These are phyloP conservation scores for Agapornis canus DNA, from an alignment of 2,797 vertebrate genomes.

Conservation along the genomic window DNA sequence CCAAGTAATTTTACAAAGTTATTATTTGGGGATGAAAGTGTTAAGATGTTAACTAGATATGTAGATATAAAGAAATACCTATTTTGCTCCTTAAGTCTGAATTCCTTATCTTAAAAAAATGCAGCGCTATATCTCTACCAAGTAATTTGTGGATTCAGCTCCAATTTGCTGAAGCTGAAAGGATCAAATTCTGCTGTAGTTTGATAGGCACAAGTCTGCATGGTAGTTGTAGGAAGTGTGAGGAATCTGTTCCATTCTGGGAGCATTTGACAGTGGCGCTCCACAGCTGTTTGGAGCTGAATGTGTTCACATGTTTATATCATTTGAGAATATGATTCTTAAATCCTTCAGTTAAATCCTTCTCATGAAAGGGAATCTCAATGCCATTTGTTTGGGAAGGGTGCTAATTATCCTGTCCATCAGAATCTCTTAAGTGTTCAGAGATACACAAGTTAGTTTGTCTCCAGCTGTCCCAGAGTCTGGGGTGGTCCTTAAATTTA, in stretches of 20 bases:
- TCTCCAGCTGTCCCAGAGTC: constrained; percentile 47
- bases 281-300: background rate
- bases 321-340: background rate
- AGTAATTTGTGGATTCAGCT: constrained; percentile 22
- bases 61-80: constrained; percentile 38
- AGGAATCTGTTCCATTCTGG: background rate
- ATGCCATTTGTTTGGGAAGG: constrained; percentile 36
- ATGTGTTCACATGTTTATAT: background rate
- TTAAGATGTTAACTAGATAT: constrained; percentile 37
- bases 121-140: background rate
- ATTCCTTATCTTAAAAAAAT: background rate
- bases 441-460: background rate
- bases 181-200: background rate
- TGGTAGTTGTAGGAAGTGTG: background rate
- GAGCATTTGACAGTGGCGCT: background rate
- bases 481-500: constrained; percentile 23
- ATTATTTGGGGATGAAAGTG: constrained; percentile 71
- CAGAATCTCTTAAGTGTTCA: background rate
- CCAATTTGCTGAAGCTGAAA: constrained; percentile 5
- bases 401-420: constrained; percentile 14
- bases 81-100: constrained; percentile 29
- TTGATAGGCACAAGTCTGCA: background rate
- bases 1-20: constrained; percentile 74
- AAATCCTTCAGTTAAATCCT: background rate
- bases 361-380: background rate